phyloP scores from a whole-genome alignment of 1,140 invertebrate genomes.

The Drosophila pandora region DNA sequence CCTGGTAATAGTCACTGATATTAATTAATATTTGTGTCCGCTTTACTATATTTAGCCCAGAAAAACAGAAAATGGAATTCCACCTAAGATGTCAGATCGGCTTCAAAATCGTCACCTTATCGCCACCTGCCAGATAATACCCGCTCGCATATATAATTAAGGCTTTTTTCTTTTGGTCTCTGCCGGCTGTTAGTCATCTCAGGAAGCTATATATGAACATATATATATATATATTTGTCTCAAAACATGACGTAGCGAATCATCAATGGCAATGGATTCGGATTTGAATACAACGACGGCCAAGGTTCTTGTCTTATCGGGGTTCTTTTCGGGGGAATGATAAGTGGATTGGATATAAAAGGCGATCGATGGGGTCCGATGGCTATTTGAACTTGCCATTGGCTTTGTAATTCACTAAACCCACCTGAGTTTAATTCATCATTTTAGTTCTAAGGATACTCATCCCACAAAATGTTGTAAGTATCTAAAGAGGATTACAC shows the following conservation, averaged over 20 bases:
- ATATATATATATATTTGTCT: constrained; percentile 7
- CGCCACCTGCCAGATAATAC: constrained; percentile 20
- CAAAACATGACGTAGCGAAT: constrained; percentile 29
- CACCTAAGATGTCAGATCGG: constrained; percentile 17
- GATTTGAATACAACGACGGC: constrained; percentile 5
- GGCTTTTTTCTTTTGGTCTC: constrained; percentile 42
- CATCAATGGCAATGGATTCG: constrained; percentile 19
- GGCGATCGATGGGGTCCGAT: constrained; percentile 6
- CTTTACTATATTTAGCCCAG: constrained; percentile 24
- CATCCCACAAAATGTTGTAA: constrained; percentile 54
- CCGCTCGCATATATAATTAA: constrained; percentile 40
- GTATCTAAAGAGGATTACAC: constrained; percentile 9
- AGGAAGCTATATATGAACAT: constrained; percentile 20
- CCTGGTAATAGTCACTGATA: constrained; percentile 26
- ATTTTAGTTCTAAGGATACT: constrained; percentile 33
- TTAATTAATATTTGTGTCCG: constrained; percentile 27
- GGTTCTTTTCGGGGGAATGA: constrained; percentile 12
- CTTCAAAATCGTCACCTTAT: constrained; percentile 25
- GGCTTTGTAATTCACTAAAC: not conserved
- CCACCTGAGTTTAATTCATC: constrained; percentile 2
- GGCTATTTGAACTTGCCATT: constrained; percentile 20
- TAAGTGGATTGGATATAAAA: constrained; percentile 42
- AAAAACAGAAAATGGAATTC: constrained; percentile 28
- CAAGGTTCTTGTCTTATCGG: constrained; percentile 28
- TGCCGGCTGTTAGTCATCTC: constrained; percentile 49